These are phyloP conservation scores for Casuarius casuarius DNA, from an alignment of 2,113 vertebrate species.

Conservation along the genomic window DNA sequence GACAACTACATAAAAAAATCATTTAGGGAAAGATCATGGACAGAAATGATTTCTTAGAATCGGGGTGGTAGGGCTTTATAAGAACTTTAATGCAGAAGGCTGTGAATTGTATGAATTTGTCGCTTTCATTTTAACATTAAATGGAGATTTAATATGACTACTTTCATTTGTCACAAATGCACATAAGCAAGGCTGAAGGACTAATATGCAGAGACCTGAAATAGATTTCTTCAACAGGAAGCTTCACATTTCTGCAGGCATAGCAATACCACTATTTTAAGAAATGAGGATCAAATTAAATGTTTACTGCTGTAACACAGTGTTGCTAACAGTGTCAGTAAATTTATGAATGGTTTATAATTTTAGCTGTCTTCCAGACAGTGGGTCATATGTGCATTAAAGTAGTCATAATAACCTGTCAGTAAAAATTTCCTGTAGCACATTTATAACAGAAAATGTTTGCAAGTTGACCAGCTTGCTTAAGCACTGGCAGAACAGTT, in stretches of 20 bases:
- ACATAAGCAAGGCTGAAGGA: conserved; percentile 43
- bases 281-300: conserved; percentile 76
- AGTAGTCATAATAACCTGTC: conserved; percentile 74
- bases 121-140: conserved; percentile 52
- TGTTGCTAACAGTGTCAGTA: conserved; percentile 42
- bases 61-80: neutral
- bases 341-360: conserved; percentile 73
- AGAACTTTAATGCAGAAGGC: conserved; percentile 29
- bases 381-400: conserved; percentile 63
- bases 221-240: conserved; percentile 36
- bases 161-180: conserved; percentile 53
- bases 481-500: neutral
- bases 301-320: conserved; percentile 47
- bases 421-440: conserved; percentile 68
- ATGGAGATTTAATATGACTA: conserved; percentile 55
- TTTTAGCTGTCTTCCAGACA: conserved; percentile 69
- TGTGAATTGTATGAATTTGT: conserved; percentile 44
- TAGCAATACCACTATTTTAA: conserved; percentile 53
- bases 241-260: neutral
- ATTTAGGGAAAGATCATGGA: conserved; percentile 3
- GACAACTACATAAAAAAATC: conserved; percentile 38
- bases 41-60: conserved; percentile 29
- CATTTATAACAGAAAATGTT: conserved; percentile 51
- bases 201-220: conserved; percentile 45
- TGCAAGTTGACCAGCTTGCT: conserved; percentile 1